Base-by-base conservation (phyloP, 2,888 invertebrate species). In the Leptopilina syphax region DNA sequence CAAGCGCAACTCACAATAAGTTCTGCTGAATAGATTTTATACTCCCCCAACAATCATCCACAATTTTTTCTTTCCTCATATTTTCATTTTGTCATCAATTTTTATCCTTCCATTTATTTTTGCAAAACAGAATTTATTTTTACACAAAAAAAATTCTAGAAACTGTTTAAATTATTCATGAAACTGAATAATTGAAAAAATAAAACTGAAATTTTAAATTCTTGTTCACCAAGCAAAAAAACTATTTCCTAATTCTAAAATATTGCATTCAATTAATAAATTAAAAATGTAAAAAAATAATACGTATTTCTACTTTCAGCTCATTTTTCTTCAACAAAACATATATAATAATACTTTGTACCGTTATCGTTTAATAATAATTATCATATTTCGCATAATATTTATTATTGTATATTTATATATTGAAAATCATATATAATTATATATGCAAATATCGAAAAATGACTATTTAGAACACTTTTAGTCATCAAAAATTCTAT, bases 241-340 rank as follows among this genome's bases (percentile, higher is more conserved):
- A 27, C 0, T 18, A 18, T 18, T 18, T 18, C 18, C 18, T 18
- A 0, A 18, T 18, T 18, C 18, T 18, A 27, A 34, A 34, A 34
- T 3, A 34, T 34, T 2, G 34, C 34, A 18, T 18, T 18, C 18
- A 18, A 18, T 18, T 18, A 18, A 18, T 18, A 18, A 34, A 1
- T 34, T 34, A 34, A 34, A 27, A 27, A 27, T 27, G 3, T 27
- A 27, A 27, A 34, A 34, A 1, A 34, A 18, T 18, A 18, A 18
- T 18, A 18, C 34, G 1, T 34, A 34, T 34, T 34, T 34, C 79
- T 79, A 81, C 82, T 82, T 82, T 82, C 79, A 80, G 82, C 78
- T 79, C 82, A 84, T 82, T 82, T 78, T 85, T 79, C 84, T 83
- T 82, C 82, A 80, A 83, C 54, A 84, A 81, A 84, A 85, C 82